Conservation (phyloP, 2,797 vertebrate genomes). For the Anolis apletophallus region DNA sequence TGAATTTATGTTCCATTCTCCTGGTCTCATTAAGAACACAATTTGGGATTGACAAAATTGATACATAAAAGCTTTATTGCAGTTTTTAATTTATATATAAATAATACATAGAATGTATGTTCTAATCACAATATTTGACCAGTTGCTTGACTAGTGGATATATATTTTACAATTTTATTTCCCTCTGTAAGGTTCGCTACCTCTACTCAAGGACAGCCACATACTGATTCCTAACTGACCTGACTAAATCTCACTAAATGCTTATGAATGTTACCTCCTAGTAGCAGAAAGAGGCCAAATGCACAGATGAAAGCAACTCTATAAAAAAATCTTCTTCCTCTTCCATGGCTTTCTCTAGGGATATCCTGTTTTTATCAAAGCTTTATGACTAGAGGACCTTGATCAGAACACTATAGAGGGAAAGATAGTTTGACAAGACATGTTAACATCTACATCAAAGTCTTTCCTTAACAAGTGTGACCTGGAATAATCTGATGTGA, state of each 20-base stretch:
- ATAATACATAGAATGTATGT: rapidly evolving
- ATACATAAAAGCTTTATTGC: constrained; percentile 22
- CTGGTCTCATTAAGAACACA: constrained; percentile 22
- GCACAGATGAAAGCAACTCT: background rate
- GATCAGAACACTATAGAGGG: constrained; percentile 1
- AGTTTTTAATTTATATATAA: constrained; percentile 17
- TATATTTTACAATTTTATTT: background rate
- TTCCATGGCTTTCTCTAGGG: background rate
- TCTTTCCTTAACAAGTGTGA: constrained; percentile 22
- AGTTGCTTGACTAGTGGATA: background rate
- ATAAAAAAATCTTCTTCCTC: background rate
- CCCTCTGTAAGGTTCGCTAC: background rate
- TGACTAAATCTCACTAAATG: constrained; percentile 1
- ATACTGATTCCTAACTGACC: background rate
- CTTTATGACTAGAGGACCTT: background rate
- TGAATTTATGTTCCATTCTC: too few species aligned
- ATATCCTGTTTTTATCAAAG: constrained; percentile 20
- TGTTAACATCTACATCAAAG: constrained; percentile 47
- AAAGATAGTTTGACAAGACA: constrained; percentile 6
- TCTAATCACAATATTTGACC: background rate
- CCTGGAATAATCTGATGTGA: constrained; percentile 19
- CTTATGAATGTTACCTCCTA: background rate
- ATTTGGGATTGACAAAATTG: constrained; percentile 29
- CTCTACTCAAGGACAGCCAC: background rate
- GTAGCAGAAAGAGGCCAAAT: background rate